Conservation (phyloP, 2,113 vertebrate species). For the Phyllostomus discolor region DNA sequence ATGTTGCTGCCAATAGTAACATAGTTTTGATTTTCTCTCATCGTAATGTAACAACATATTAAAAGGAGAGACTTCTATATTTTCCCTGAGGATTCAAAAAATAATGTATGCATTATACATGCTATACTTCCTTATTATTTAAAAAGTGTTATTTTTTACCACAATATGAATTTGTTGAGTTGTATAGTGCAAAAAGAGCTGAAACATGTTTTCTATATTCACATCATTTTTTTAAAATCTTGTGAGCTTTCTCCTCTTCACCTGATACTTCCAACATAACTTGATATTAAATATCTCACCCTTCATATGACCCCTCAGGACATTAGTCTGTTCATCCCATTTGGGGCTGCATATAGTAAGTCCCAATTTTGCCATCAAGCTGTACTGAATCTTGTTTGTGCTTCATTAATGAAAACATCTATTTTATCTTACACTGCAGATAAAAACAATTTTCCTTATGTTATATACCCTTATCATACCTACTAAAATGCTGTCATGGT, state of each 20-base stretch:
- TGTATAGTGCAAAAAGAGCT: neutral
- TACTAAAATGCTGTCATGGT: neutral
- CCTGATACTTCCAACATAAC: neutral
- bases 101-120: neutral
- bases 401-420: slow-evolving; percentile 7
- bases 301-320: neutral
- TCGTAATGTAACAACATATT: neutral
- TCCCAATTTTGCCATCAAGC: neutral
- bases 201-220: neutral
- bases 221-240: neutral
- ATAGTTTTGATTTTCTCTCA: neutral
- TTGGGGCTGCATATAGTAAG: neutral
- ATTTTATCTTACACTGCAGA: slow-evolving; percentile 18
- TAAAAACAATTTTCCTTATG: slow-evolving; percentile 36
- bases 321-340: neutral
- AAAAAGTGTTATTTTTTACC: neutral
- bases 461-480: neutral
- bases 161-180: neutral
- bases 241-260: neutral
- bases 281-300: neutral
- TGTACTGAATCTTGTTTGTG: neutral
- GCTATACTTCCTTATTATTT: neutral
- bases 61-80: neutral
- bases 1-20: accelerated
- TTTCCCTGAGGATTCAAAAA: neutral